Evolutionary conservation across 2,888 invertebrate species (phyloP).

Genomic region (Yponomeuta plumbellus): DNA sequence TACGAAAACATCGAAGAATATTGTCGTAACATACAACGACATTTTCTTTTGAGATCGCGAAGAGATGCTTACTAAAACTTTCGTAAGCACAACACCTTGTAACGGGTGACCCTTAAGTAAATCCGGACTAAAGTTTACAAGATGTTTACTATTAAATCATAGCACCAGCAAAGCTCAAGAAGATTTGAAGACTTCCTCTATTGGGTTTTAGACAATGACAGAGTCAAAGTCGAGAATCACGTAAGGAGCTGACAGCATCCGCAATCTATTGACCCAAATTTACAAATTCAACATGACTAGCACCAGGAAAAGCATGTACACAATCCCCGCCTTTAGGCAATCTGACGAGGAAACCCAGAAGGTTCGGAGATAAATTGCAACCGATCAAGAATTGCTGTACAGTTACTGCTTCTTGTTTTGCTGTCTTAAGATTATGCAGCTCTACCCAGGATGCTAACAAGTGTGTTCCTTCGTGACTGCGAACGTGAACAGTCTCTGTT

Average conservation of each 20-base stretch:
- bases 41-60: neutral
- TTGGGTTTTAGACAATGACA: neutral
- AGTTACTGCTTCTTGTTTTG: neutral
- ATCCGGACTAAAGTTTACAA: too few relatives aligned
- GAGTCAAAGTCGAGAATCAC: neutral
- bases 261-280: neutral
- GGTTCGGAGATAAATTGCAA: neutral
- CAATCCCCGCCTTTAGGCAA: neutral
- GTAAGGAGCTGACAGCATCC: neutral
- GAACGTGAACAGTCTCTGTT: constrained; percentile 1
- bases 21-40: neutral
- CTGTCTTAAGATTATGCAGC: neutral
- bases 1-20: neutral
- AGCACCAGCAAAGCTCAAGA: neutral
- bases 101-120: too few relatives aligned
- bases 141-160: neutral
- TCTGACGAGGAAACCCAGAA: neutral
- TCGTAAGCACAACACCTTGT: too few relatives aligned
- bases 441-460: neutral
- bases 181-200: neutral
- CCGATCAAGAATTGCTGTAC: neutral
- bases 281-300: constrained; percentile 3
- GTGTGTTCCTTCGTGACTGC: neutral
- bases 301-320: constrained; percentile 4
- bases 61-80: too few relatives aligned